phyloP scores from a whole-genome alignment of 2,797 vertebrate genomes.

The Parauchenoglanis ngamensis region DNA sequence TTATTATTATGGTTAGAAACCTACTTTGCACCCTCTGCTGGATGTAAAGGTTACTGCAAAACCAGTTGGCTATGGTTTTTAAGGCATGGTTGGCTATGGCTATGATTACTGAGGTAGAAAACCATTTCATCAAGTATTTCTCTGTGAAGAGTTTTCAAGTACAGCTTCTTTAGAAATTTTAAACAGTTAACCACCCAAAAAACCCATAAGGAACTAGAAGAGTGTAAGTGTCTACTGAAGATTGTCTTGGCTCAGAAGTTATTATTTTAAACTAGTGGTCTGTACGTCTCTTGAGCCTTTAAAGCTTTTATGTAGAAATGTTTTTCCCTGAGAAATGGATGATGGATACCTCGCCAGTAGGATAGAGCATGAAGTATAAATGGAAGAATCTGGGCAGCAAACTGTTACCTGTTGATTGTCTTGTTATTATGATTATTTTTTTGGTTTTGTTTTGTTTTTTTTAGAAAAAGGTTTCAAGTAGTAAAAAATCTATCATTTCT shows the following conservation, averaged over 20 bases:
- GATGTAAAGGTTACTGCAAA: neutral
- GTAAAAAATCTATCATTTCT: neutral
- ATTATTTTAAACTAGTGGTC: neutral
- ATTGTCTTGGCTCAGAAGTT: neutral
- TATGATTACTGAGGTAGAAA: neutral
- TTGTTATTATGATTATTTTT: neutral
- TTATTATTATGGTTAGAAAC: neutral
- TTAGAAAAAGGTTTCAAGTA: neutral
- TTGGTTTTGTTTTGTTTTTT: neutral
- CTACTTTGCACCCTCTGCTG: constrained; percentile 13
- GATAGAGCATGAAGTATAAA: neutral
- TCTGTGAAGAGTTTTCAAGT: neutral
- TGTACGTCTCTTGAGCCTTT: neutral
- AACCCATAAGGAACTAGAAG: neutral
- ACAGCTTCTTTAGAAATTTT: no score
- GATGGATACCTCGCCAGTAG: neutral
- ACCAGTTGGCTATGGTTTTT: neutral
- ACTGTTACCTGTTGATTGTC: neutral
- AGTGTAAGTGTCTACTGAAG: neutral
- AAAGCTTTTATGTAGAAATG: neutral
- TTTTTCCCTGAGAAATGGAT: neutral
- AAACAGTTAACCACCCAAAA: no score
- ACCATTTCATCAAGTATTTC: neutral
- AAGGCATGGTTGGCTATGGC: no score
- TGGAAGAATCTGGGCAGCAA: neutral